These are phyloP conservation scores for Darevskia nairensis DNA, from an alignment of 2,797 vertebrate species.

Conservation along the genomic window DNA sequence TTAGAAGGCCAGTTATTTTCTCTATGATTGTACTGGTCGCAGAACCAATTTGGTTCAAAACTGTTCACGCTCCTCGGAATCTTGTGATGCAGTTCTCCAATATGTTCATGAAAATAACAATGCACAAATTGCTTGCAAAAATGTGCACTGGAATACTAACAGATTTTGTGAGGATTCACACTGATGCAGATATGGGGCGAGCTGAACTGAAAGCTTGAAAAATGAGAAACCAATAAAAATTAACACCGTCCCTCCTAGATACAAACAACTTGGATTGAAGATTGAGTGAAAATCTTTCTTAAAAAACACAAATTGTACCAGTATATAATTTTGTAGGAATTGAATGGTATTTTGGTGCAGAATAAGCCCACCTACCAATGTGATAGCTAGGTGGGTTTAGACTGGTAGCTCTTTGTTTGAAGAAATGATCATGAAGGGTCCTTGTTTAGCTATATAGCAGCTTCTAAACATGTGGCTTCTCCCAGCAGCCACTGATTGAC, in stretches of 20 bases:
- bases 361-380: background rate
- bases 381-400: background rate
- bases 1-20: background rate
- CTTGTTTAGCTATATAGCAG: background rate
- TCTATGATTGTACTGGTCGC: background rate
- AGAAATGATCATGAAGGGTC: background rate
- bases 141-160: too few species aligned
- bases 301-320: too few species aligned
- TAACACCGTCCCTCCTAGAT: too few species aligned
- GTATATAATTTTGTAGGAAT: background rate
- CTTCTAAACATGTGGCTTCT: background rate
- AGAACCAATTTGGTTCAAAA: background rate
- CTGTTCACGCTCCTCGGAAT: background rate
- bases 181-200: too few species aligned
- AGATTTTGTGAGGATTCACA: too few species aligned
- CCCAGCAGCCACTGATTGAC: background rate
- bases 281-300: background rate
- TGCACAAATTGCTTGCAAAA: too few species aligned
- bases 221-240: too few species aligned
- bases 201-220: too few species aligned
- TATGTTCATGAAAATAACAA: too few species aligned
- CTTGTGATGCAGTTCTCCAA: background rate
- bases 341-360: background rate
- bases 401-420: background rate
- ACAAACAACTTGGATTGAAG: too few species aligned